A percentile compares a stretch with the other conserved stretches of the same genome.
phyloP scores from a whole-genome alignment of 1,140 invertebrate genomes.

The Conus ventricosus region DNA sequence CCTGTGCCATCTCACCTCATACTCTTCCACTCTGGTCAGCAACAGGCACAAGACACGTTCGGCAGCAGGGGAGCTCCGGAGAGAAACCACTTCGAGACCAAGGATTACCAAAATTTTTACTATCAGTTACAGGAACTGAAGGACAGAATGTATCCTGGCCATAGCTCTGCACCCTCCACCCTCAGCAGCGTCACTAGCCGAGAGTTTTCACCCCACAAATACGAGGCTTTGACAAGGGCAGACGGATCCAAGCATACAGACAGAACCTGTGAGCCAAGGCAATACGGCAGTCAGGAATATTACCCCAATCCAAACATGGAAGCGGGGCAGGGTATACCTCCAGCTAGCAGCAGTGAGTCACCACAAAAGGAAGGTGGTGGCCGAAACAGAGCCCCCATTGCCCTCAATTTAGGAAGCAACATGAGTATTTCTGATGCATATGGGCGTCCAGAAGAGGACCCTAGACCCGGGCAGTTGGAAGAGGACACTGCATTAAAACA shows the following conservation, averaged over 20 bases:
- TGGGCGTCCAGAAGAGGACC: not conserved
- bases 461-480: not conserved
- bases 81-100: not conserved
- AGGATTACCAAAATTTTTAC: constrained; percentile 43
- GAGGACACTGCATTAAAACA: not conserved
- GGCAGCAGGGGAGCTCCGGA: not conserved
- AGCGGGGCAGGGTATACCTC: constrained; percentile 30
- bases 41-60: not conserved
- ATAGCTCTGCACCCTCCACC: constrained; percentile 38
- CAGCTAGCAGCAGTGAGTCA: constrained; percentile 45
- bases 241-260: constrained; percentile 9
- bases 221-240: constrained; percentile 31
- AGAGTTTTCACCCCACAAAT: constrained; percentile 36
- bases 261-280: not conserved
- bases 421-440: constrained; percentile 60
- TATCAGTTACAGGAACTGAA: constrained; percentile 20
- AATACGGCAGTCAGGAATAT: constrained; percentile 35
- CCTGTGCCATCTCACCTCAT: constrained; percentile 11
- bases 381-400: constrained; percentile 53
- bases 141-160: not conserved
- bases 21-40: not conserved
- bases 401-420: constrained; percentile 51
- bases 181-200: constrained; percentile 37
- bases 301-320: constrained; percentile 31
- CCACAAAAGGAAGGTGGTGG: constrained; percentile 28